These are phyloP conservation scores for Agrilus planipennis DNA, from an alignment of 1,140 invertebrate species.

Conservation along the genomic window DNA sequence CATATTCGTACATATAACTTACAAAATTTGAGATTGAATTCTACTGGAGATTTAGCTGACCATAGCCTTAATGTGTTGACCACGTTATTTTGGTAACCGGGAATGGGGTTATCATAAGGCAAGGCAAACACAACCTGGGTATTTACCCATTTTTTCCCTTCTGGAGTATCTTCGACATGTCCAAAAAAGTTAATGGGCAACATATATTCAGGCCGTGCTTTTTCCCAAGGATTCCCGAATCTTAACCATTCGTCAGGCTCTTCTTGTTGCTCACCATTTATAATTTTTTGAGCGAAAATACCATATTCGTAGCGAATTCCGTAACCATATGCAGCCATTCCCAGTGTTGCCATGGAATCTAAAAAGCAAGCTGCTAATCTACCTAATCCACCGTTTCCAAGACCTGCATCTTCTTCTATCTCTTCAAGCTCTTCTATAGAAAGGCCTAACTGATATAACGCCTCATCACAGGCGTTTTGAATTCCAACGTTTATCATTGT, in stretches of 20 bases:
- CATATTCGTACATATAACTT: slow-evolving; percentile 46
- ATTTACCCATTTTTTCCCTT: slow-evolving; percentile 90
- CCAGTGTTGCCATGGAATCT: slow-evolving; percentile 98
- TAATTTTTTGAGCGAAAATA: slow-evolving; percentile 95
- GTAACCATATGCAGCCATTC: slow-evolving; percentile 96
- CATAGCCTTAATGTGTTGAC: slow-evolving; percentile 96
- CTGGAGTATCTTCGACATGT: slow-evolving; percentile 70
- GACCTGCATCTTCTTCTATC: slow-evolving; percentile 94
- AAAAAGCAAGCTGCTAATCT: slow-evolving; percentile 96
- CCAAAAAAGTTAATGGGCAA: slow-evolving; percentile 95
- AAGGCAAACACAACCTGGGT: slow-evolving; percentile 94
- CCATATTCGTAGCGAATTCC: slow-evolving; percentile 99
- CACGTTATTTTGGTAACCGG: slow-evolving; percentile 95
- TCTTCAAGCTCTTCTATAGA: slow-evolving; percentile 98
- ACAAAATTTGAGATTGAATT: slow-evolving; percentile 97
- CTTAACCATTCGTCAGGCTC: slow-evolving; percentile 98
- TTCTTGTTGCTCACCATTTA: slow-evolving; percentile 92
- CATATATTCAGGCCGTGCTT: slow-evolving; percentile 93
- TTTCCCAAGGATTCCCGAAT: slow-evolving; percentile 96
- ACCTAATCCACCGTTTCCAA: slow-evolving; percentile 98
- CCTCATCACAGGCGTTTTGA: slow-evolving; percentile 92
- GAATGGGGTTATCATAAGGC: slow-evolving; percentile 97
- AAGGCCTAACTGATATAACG: slow-evolving; percentile 94
- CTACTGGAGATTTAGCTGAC: slow-evolving; percentile 95
- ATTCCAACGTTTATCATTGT: slow-evolving; percentile 99